Evolutionary conservation across 2,797 vertebrate genomes (phyloP).

Genomic region (Halcyon badia): DNA sequence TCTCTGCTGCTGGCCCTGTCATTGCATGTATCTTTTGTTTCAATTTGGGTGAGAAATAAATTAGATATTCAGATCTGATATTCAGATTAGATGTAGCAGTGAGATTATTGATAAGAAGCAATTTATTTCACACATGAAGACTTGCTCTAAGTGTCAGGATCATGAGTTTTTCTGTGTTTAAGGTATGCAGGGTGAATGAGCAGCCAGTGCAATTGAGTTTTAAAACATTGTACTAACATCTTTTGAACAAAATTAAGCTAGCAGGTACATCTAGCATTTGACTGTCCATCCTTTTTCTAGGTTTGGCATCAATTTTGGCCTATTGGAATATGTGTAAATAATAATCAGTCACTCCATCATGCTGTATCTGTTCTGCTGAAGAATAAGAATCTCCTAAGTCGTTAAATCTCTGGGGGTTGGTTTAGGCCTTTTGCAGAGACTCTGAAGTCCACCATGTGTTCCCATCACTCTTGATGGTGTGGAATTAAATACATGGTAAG

Average conservation of each 20-base stretch:
- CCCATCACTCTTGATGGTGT: not conserved
- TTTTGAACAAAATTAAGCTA: not conserved
- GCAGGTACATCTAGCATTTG: not conserved
- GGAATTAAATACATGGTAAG: not conserved
- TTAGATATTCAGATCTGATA: not conserved
- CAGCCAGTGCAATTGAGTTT: not conserved
- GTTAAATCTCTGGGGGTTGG: not conserved
- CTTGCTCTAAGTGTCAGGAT: not conserved
- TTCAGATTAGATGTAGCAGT: not conserved
- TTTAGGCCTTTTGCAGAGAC: not conserved
- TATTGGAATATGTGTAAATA: not conserved
- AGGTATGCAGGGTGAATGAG: not conserved
- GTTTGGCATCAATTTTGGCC: not conserved
- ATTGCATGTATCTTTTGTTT: not conserved
- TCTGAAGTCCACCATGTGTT: not conserved
- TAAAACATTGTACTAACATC: not conserved
- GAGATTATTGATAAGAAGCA: not conserved
- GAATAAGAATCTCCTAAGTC: not conserved
- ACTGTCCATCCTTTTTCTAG: not conserved
- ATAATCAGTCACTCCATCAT: not conserved
- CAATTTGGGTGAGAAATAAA: not conserved
- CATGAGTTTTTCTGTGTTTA: not conserved
- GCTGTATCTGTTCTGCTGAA: not conserved
- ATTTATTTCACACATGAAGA: not conserved
- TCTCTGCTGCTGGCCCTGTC: rapidly evolving